Percentiles rank a stretch among this genome's conserved stretches.
phyloP scores from a whole-genome alignment of 2,888 invertebrate genomes.

The Hybos culiciformis region DNA sequence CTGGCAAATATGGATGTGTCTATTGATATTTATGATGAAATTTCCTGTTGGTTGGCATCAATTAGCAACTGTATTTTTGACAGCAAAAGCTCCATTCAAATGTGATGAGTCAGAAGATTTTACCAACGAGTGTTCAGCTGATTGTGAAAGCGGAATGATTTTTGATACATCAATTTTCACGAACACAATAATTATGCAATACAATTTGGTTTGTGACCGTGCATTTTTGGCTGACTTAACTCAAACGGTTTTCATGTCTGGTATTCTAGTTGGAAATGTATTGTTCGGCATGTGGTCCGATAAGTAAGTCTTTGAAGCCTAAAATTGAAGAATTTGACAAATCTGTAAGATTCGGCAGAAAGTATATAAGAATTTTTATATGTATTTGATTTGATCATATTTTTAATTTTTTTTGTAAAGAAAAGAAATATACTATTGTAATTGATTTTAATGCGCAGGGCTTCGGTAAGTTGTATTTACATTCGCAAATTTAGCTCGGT shows the following conservation, averaged over 20 bases:
- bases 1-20: slow-evolving; percentile 61
- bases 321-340: no score
- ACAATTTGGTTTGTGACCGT: slow-evolving; percentile 47
- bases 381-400: no score
- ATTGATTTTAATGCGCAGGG: no score
- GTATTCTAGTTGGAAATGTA: slow-evolving; percentile 61
- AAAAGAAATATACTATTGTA: no score
- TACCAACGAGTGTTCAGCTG: slow-evolving; percentile 38
- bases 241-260: slow-evolving; percentile 65
- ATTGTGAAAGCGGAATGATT: slow-evolving; percentile 40
- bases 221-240: slow-evolving; percentile 54
- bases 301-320: slow-evolving; percentile 50
- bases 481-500: no score
- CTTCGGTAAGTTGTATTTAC: no score
- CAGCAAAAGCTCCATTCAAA: slow-evolving; percentile 48
- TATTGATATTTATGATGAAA: slow-evolving; percentile 55
- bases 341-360: no score
- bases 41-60: slow-evolving; percentile 73
- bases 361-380: no score
- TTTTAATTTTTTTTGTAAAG: no score
- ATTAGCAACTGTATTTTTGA: slow-evolving; percentile 61
- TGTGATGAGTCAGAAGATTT: slow-evolving; percentile 33
- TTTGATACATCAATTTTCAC: slow-evolving; percentile 52
- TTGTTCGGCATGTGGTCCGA: slow-evolving; percentile 63
- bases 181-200: slow-evolving; percentile 62